A percentile compares a stretch with the other conserved stretches of the same genome.
Evolutionary conservation across 2,888 invertebrate genomes (phyloP).

Genomic region (Syritta pipiens): DNA sequence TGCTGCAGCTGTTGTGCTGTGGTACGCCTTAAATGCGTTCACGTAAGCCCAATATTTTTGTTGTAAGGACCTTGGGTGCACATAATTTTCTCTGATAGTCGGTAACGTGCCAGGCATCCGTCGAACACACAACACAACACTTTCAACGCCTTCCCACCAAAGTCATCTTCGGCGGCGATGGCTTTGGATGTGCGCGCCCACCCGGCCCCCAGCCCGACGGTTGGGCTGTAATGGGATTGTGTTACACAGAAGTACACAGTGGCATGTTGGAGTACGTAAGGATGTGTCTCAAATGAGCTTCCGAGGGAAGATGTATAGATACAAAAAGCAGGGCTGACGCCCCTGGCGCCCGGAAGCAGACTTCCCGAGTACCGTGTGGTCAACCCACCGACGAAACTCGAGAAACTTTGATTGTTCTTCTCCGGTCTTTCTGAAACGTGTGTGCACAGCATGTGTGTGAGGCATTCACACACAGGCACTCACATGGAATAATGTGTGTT

Average conservation of each 20-base stretch:
- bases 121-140: conserved; percentile 32
- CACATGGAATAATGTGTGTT: conserved; percentile 33
- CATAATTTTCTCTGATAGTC: conserved; percentile 61
- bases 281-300: conserved; percentile 14
- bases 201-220: conserved; percentile 6
- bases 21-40: conserved; percentile 46
- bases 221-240: conserved; percentile 47
- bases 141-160: conserved; percentile 8
- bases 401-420: conserved; percentile 33
- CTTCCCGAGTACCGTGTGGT: conserved; percentile 2
- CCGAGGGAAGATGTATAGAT: conserved; percentile 2
- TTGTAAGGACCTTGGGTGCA: conserved; percentile 45
- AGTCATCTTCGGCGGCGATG: conserved; percentile 21
- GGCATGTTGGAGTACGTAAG: background rate
- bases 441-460: background rate
- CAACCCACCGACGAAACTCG: conserved; percentile 1
- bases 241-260: conserved; percentile 25
- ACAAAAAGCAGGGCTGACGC: conserved; percentile 1
- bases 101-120: conserved; percentile 29
- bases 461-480: background rate
- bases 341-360: too few species aligned
- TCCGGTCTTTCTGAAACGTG: background rate
- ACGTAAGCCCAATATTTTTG: conserved; percentile 60
- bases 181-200: conserved; percentile 24
- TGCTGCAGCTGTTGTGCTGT: conserved; percentile 19